Base-by-base conservation (phyloP, 2,888 invertebrate genomes). In the Melinopterus prodromus region DNA sequence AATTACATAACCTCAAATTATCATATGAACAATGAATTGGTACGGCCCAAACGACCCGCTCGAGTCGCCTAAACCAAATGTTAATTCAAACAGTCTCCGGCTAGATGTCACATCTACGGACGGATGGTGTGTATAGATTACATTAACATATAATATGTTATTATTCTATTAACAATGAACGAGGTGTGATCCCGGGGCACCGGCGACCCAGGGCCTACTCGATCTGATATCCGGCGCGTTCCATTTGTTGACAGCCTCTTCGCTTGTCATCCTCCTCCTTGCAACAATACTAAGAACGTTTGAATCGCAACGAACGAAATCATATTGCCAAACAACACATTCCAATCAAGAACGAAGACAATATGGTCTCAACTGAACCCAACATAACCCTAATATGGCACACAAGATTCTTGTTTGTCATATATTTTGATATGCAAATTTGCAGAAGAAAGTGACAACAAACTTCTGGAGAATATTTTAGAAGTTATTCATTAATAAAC, bases 81-180 rank as follows among this genome's bases (percentile, higher is more conserved):
- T 88, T 88, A 89, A 88, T 88, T 87, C 88, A 88, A 88, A 84
- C 88, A 87, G 86, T 80, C 86, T 86, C 86, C 86, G 86, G 74
- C 74, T 74, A 83, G 87, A 88, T 88, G 88, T 88, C 88, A 87
- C 87, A 87, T 87, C 87, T 88, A 16, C 38, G 74, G 74, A 37
- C 86, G 85, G 88, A 88, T 85, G 85, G 86, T 83, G 86, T 87
- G 86, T 87, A 87, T 87, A 87, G 86, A 87, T 87, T 87, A 85
- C 87, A 89, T 89, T 89, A 87, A 88, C 89, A 89, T 89, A 89
- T 89, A 89, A 89, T 89, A 89, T 89, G 88, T 88, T 89, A 89
- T 89, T 89, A 89, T 89, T 89, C 89, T 89, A 88, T 88, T 89
- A 89, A 89, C 89, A 89, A 88, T 89, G 86, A 86, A 82, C 80